Base-by-base conservation (phyloP, 2,888 invertebrate genomes). In the Xestobium rufovillosum region DNA sequence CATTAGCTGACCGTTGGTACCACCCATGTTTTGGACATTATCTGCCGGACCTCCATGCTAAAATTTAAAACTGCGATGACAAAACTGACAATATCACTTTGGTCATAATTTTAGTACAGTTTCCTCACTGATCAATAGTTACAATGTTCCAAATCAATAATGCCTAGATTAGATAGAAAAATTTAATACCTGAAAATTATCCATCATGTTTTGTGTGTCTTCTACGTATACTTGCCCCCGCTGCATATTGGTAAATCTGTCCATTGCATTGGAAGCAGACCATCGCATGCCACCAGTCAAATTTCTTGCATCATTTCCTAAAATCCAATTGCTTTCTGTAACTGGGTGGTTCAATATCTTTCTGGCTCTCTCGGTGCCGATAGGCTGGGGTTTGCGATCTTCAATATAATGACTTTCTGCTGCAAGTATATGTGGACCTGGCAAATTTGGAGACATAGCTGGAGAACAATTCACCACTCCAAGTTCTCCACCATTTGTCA, bases 301-400 rank as follows among this genome's bases (percentile, higher is more conserved):
- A 2, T 62, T 57, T 25, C 65, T 53, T 31, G 65, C 63, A 14
- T 68, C 66, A 36, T 63, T 63, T 29, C 60, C 64, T 17, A 66
- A 50, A 59, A 69, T 63, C 71, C 70, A 71, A 44, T 57, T 65
- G 41, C 62, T 65, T 12, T 61, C 60, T 44, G 63, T 63, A 16
- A 60, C 53, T 39, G 43, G 40, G 13, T 54, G 54, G 41, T 54
- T 57, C 31, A 52, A 59, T 8, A 53, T 73, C 60, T 82, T 82
- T 73, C 82, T 78, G 23, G 80, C 78, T 52, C 88, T 73, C 67
- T 87, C 88, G 1, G 85, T 87, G 47, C 88, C 88, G 60, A 88
- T 88, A 33, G 88, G 87, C 41, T 60, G 63, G 12, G 57, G 58
- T 64, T 81, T 78, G 15, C 72, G 60, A 41, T 72, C 72, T 43